These are phyloP conservation scores for Trachelus iudaicus DNA, from an alignment of 2,888 invertebrate genomes.

Conservation along the genomic window DNA sequence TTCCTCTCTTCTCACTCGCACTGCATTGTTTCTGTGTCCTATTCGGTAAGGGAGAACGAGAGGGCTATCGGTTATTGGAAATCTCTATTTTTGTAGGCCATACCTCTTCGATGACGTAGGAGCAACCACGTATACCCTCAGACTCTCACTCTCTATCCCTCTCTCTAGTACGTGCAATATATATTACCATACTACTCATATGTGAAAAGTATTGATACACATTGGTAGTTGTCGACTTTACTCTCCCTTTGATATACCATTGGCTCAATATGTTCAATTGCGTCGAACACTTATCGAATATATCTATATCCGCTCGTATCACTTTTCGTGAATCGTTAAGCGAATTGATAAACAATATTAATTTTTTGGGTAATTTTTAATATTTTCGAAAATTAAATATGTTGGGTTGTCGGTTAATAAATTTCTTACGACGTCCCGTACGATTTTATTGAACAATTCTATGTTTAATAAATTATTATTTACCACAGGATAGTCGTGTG, in stretches of 20 bases:
- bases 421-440: not conserved
- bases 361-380: too few species aligned
- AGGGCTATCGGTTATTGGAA: slow-evolving; percentile 62
- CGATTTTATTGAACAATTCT: not conserved
- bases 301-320: not conserved
- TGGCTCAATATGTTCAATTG: not conserved
- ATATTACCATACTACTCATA: not conserved
- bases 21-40: slow-evolving; percentile 34
- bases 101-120: slow-evolving; percentile 32
- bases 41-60: not conserved
- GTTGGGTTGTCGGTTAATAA: not conserved
- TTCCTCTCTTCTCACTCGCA: slow-evolving; percentile 6
- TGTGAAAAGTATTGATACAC: not conserved
- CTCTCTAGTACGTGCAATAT: slow-evolving; percentile 30
- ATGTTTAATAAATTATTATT: not conserved
- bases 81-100: slow-evolving; percentile 63
- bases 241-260: not conserved
- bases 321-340: not conserved
- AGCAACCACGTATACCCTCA: not conserved
- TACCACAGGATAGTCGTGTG: too few species aligned
- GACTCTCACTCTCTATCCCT: not conserved
- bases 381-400: not conserved
- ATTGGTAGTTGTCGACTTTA: not conserved
- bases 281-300: not conserved
- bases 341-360: not conserved